A percentile compares a stretch with the other conserved stretches of the same genome.
These are phyloP conservation scores for Diceros bicornis DNA, from an alignment of 2,797 vertebrate species.

Conservation along the genomic window DNA sequence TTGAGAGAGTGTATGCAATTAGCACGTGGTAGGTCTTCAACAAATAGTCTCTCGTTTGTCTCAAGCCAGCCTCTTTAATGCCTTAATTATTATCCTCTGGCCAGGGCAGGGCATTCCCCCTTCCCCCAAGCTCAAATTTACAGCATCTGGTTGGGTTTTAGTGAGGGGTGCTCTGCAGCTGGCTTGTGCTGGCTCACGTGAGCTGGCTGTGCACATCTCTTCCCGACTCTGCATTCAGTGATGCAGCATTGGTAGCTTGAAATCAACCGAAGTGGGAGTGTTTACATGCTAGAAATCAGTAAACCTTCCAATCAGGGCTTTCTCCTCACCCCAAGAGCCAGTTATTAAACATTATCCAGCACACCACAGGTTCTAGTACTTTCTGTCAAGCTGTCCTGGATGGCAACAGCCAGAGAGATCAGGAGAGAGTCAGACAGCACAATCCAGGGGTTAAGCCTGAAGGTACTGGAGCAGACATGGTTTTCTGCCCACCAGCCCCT, in stretches of 20 bases:
- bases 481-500: background rate
- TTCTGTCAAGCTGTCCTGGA: background rate
- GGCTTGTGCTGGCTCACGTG: accelerated
- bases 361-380: background rate
- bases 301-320: background rate
- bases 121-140: background rate
- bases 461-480: background rate
- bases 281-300: background rate
- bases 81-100: background rate
- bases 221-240: background rate
- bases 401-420: background rate
- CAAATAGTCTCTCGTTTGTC: background rate
- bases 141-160: accelerated
- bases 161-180: background rate
- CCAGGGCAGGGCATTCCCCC: background rate
- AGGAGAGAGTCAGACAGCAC: background rate
- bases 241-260: background rate
- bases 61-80: background rate
- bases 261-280: background rate
- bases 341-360: background rate
- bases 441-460: accelerated
- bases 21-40: background rate
- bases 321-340: background rate
- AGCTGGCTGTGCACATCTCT: background rate
- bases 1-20: too few species aligned